Conservation (phyloP, 2,888 invertebrate genomes). For the Ichneumoninae sp. region DNA sequence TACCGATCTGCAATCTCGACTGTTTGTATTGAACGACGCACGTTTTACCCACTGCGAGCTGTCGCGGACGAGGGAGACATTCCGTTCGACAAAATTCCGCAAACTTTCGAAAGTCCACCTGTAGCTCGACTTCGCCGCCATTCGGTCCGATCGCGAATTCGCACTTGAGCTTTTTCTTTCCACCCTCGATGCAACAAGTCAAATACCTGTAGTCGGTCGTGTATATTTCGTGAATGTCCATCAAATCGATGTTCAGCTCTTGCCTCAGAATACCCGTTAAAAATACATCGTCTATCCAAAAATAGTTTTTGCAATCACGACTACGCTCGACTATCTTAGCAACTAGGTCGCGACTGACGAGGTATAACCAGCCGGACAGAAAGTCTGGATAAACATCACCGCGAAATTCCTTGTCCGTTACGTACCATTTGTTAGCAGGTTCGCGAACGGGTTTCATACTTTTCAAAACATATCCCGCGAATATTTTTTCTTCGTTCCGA, state of each 20-base stretch:
- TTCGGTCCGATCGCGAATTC: slow-evolving; percentile 91
- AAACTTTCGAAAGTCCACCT: slow-evolving; percentile 88
- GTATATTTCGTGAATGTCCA: slow-evolving; percentile 87
- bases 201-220: slow-evolving; percentile 90
- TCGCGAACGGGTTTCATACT: slow-evolving; percentile 88
- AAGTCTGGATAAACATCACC: slow-evolving; percentile 89
- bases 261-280: slow-evolving; percentile 92
- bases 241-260: slow-evolving; percentile 86
- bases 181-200: slow-evolving; percentile 89
- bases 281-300: slow-evolving; percentile 97
- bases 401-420: slow-evolving; percentile 88
- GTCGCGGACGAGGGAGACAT: slow-evolving; percentile 65
- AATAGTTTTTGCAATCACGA: slow-evolving; percentile 86
- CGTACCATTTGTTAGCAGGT: slow-evolving; percentile 92
- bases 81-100: slow-evolving; percentile 86
- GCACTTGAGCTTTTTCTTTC: slow-evolving; percentile 85
- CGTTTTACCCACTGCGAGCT: slow-evolving; percentile 71
- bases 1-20: slow-evolving; percentile 65
- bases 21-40: slow-evolving; percentile 73
- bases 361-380: slow-evolving; percentile 94
- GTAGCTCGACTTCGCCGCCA: slow-evolving; percentile 90
- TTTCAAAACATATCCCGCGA: slow-evolving; percentile 88
- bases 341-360: slow-evolving; percentile 89
- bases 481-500: slow-evolving; percentile 25
- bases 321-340: slow-evolving; percentile 86